Conservation (phyloP, 2,113 vertebrate species). For the Mesembrinibis cayennensis region DNA sequence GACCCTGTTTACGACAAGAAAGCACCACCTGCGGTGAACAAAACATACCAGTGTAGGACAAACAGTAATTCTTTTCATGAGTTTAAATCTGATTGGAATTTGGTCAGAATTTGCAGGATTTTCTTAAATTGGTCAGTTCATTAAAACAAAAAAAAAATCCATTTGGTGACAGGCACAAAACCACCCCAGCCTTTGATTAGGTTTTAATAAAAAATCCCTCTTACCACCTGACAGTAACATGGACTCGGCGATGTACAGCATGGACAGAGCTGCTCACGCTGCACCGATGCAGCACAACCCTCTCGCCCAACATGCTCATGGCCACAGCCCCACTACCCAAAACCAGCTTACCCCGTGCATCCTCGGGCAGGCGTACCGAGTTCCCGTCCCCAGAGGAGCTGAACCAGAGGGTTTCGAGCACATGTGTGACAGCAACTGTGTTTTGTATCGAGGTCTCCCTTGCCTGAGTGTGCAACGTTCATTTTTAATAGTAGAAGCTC, state of each 20-base stretch:
- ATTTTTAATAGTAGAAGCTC: not conserved
- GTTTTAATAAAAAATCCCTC: not conserved
- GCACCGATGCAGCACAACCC: not conserved
- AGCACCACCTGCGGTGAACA: slow-evolving; percentile 2
- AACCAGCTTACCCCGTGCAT: not conserved
- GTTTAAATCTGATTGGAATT: slow-evolving; percentile 22
- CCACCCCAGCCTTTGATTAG: not conserved
- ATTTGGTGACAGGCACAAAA: not conserved
- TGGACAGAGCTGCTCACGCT: accelerated
- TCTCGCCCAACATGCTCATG: not conserved
- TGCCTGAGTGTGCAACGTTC: accelerated
- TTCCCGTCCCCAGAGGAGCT: not conserved
- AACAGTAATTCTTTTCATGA: slow-evolving; percentile 33
- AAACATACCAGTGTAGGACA: slow-evolving; percentile 17
- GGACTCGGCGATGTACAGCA: not conserved
- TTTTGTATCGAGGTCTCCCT: not conserved
- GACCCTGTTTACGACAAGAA: not conserved
- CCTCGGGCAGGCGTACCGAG: accelerated
- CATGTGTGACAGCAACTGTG: accelerated
- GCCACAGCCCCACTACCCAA: not conserved
- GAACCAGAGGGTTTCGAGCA: not conserved
- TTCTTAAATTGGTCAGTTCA: not conserved
- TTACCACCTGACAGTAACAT: not conserved
- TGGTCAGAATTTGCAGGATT: not conserved
- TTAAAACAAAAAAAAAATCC: not conserved